Evolutionary conservation across 2,797 vertebrate genomes (phyloP), one percentile per base, ranked within the genome.

Genomic region (Oryzias dopingdopingensis): DNA sequence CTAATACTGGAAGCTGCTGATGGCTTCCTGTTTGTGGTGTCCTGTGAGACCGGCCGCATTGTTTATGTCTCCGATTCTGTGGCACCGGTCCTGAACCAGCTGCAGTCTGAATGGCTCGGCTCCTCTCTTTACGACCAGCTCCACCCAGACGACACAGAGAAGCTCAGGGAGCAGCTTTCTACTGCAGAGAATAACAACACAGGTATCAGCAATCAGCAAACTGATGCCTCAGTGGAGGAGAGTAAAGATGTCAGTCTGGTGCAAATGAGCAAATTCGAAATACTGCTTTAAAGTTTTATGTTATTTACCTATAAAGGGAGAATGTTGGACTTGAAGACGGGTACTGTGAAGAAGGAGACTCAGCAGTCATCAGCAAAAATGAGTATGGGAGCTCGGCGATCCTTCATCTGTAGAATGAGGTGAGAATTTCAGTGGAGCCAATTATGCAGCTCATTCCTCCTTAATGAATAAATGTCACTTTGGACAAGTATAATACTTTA

Each of bases 321-420:
- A 4, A 96, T 99, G 88, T 88, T 99, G 20, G 97, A 99, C 65
- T 70, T 99, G 62, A 99, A 99, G 89, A 99, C 97, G 0, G 97
- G 97, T 13, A 98, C 96, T 0, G 96, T 99, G 59, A 99, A 99
- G 87, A 99, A 98, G 74, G 97, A 99, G 80, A 93, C 95, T 4
- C 96, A 96, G 68, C 96, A 98, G 77, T 90, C 95, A 0, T 93
- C 97, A 46, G 94, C 96, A 84, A 92, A 95, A 83, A 98, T 99
- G 96, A 95, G 92, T 44, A 96, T 96, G 94, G 97, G 97, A 13
- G 96, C 96, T 0, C 89, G 97, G 1, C 91, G 97, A 15, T 98
- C 96, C 0, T 99, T 99, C 82, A 99, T 99, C 77, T 99, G 97
- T 78, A 90, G 97, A 47, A 98, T 99, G 96, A 96, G 95, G 97